These are phyloP conservation scores for Barbus barbus DNA, from an alignment of 2,113 vertebrate species.

Conservation along the genomic window DNA sequence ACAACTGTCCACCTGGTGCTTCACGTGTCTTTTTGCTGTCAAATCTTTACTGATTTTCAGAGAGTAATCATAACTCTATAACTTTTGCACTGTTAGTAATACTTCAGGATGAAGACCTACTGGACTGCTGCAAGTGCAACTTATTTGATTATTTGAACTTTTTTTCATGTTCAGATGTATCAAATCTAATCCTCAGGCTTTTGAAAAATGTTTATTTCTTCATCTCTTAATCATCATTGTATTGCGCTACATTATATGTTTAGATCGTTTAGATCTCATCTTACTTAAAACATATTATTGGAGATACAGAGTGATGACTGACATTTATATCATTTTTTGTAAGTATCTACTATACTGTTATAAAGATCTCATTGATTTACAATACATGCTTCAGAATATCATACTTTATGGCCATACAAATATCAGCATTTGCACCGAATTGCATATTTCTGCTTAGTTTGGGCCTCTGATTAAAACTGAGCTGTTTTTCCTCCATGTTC, in stretches of 20 bases:
- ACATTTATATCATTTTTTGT: background rate
- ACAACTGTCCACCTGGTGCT: no score
- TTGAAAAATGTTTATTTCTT: no score
- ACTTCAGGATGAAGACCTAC: background rate
- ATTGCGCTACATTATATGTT: background rate
- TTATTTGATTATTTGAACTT: no score
- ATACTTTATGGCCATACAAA: background rate
- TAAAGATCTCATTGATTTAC: background rate
- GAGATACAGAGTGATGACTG: background rate
- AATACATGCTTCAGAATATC: background rate
- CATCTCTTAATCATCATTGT: background rate
- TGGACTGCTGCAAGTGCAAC: background rate
- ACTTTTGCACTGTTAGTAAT: background rate
- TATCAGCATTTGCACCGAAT: background rate
- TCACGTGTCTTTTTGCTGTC: no score
- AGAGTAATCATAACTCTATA: no score
- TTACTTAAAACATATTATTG: background rate
- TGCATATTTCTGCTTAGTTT: background rate
- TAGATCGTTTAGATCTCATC: background rate
- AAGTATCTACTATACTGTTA: background rate
- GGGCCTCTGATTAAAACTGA: no score
- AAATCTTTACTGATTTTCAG: no score
- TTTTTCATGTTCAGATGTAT: no score
- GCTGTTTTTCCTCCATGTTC: background rate
- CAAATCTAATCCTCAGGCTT: no score